phyloP scores from a whole-genome alignment of 2,888 invertebrate species.

The Ceramica pisi region DNA sequence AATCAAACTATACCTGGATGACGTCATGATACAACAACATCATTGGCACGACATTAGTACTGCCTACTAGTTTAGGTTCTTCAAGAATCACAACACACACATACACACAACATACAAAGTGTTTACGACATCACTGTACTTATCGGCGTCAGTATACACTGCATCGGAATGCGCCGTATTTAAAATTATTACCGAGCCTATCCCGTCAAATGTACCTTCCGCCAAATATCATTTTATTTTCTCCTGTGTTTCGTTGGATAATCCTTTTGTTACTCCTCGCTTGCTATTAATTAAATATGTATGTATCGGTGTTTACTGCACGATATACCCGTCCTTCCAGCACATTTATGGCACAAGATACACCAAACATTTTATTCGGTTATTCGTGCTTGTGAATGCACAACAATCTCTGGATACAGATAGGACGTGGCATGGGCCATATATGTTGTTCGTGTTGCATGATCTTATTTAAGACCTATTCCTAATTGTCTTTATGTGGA shows the following conservation, averaged over 20 bases:
- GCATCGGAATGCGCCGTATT: conserved; percentile 86
- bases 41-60: conserved; percentile 74
- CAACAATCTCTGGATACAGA: conserved; percentile 82
- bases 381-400: conserved; percentile 89
- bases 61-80: conserved; percentile 71
- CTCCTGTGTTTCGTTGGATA: conserved; percentile 81
- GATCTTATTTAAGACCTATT: conserved; percentile 84
- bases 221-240: conserved; percentile 78
- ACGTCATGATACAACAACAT: conserved; percentile 52
- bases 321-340: conserved; percentile 88
- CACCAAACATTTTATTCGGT: conserved; percentile 83
- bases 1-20: conserved; percentile 42
- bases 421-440: conserved; percentile 88
- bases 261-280: conserved; percentile 85
- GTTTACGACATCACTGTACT: conserved; percentile 72
- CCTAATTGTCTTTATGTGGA: conserved; percentile 84
- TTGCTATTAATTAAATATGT: conserved; percentile 85
- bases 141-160: conserved; percentile 81
- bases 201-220: conserved; percentile 83
- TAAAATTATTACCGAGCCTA: conserved; percentile 80
- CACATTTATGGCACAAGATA: conserved; percentile 87
- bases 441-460: conserved; percentile 90
- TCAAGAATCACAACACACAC: conserved; percentile 72
- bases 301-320: conserved; percentile 87
- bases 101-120: conserved; percentile 71